phyloP scores from a whole-genome alignment of 1,140 invertebrate species.

The Cotesia typhae region DNA sequence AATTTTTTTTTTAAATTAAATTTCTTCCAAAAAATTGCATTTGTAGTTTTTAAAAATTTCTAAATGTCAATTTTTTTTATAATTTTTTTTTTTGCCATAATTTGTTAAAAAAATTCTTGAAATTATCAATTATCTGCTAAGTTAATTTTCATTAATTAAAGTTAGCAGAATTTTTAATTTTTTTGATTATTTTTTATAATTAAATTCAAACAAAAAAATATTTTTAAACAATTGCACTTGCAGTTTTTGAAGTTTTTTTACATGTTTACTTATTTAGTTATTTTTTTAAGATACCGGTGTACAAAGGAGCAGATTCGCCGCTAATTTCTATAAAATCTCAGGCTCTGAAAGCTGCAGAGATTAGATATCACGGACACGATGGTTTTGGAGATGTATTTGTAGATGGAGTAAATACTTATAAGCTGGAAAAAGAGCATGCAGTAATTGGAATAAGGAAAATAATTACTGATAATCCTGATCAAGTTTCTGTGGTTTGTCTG shows the following conservation, averaged over 20 bases:
- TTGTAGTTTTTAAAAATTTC: too few relatives aligned
- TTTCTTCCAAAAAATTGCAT: not conserved
- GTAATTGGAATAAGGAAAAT: conserved; percentile 65
- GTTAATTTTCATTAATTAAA: not conserved
- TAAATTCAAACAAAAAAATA: too few relatives aligned
- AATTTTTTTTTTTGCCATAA: too few relatives aligned
- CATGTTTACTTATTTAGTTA: not conserved
- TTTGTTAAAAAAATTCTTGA: too few relatives aligned
- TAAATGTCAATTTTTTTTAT: too few relatives aligned
- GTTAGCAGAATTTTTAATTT: too few relatives aligned
- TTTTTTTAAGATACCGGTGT: conserved; percentile 74
- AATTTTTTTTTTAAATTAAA: not conserved
- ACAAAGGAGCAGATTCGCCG: conserved; percentile 67
- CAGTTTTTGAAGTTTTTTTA: too few relatives aligned
- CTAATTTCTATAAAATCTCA: conserved; percentile 60
- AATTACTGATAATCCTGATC: conserved; percentile 61
- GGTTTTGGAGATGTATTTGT: conserved; percentile 72
- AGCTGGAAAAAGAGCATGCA: conserved; percentile 61
- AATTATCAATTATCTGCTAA: too few relatives aligned
- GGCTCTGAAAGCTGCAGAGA: conserved; percentile 35
- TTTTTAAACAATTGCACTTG: not conserved
- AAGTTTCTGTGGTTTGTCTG: conserved; percentile 72
- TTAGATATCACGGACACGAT: conserved; percentile 69
- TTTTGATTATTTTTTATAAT: too few relatives aligned
- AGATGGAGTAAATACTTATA: conserved; percentile 52